Conservation (phyloP, 2,888 invertebrate genomes). For the Nomada lathburiana region DNA sequence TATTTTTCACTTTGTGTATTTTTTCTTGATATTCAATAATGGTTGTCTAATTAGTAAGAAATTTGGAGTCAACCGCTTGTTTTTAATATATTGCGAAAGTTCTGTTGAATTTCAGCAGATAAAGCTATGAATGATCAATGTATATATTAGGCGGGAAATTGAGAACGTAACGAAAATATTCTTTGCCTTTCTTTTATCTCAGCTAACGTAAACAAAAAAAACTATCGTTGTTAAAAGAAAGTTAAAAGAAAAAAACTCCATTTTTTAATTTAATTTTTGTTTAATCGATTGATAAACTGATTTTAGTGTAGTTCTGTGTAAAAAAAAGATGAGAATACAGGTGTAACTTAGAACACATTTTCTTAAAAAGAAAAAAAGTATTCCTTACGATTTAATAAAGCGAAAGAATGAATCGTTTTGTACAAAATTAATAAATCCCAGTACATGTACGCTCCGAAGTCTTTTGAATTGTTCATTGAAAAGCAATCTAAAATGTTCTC, state of each 20-base stretch:
- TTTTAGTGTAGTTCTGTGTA: too few species aligned
- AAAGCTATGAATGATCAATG: too few species aligned
- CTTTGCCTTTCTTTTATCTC: not conserved
- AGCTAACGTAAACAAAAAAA: not conserved
- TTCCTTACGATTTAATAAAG: conserved; percentile 6
- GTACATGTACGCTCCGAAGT: too few species aligned
- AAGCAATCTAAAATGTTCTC: conserved; percentile 42
- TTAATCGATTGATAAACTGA: too few species aligned
- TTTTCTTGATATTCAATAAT: not conserved
- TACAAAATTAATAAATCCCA: conserved; percentile 9
- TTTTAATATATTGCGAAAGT: not conserved
- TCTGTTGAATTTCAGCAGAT: not conserved
- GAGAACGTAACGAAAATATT: not conserved
- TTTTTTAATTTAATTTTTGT: not conserved
- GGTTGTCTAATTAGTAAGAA: not conserved
- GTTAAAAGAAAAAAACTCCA: not conserved
- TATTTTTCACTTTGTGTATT: not conserved
- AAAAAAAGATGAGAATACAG: not conserved
- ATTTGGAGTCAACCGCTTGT: not conserved
- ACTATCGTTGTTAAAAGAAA: not conserved
- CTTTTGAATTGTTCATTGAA: conserved; percentile 20
- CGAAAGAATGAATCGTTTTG: not conserved
- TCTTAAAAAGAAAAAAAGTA: not conserved
- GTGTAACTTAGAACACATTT: conserved; percentile 12
- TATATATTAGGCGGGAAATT: too few species aligned